These are phyloP conservation scores for Telmatherina bonti DNA, from an alignment of 2,797 vertebrate genomes.

Conservation along the genomic window DNA sequence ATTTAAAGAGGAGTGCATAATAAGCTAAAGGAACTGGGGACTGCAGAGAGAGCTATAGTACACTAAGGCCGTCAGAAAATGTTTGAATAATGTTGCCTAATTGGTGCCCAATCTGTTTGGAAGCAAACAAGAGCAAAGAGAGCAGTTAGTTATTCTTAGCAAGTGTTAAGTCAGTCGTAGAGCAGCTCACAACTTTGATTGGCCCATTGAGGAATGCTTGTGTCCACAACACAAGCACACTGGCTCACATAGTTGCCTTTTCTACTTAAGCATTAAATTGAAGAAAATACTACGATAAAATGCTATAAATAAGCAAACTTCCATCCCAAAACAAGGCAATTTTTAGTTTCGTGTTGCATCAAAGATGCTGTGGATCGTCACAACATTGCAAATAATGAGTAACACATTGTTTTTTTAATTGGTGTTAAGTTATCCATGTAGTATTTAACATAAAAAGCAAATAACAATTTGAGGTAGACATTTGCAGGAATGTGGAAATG, in stretches of 20 bases:
- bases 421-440: too few species aligned
- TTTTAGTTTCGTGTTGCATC: background rate
- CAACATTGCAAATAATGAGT: slow-evolving; percentile 31
- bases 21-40: slow-evolving; percentile 60
- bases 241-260: background rate
- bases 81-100: slow-evolving; percentile 71
- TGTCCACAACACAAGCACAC: slow-evolving; percentile 2
- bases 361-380: background rate
- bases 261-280: background rate
- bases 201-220: slow-evolving; percentile 14
- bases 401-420: slow-evolving; percentile 30
- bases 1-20: slow-evolving; percentile 60
- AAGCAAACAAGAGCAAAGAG: slow-evolving; percentile 60
- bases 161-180: slow-evolving; percentile 37
- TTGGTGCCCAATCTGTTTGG: slow-evolving; percentile 65
- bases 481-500: slow-evolving; percentile 60
- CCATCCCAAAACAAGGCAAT: background rate
- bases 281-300: background rate
- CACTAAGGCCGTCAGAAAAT: slow-evolving; percentile 43
- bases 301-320: too few species aligned
- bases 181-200: slow-evolving; percentile 6
- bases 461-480: too few species aligned
- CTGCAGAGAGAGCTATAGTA: slow-evolving; percentile 37
- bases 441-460: too few species aligned
- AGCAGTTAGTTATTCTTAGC: slow-evolving; percentile 59